A percentile compares a stretch with the other conserved stretches of the same genome.
Conservation (phyloP, 2,797 vertebrate species). For the Dipus sagitta region DNA sequence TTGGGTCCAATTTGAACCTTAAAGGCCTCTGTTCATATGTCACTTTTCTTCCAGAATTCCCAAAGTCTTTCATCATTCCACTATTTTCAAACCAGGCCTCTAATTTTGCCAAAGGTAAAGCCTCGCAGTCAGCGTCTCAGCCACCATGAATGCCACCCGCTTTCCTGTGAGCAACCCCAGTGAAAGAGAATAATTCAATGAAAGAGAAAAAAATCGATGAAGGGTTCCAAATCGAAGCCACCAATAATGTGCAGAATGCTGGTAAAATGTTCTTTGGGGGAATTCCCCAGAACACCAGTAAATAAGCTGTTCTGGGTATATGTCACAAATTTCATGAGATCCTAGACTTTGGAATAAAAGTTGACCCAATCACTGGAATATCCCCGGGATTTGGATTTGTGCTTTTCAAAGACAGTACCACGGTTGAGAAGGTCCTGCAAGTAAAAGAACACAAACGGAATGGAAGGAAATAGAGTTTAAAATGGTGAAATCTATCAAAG, state of each 20-base stretch:
- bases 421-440: conserved; percentile 90
- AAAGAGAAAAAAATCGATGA: not conserved
- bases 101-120: not conserved
- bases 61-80: not conserved
- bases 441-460: conserved; percentile 91
- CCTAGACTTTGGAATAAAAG: conserved; percentile 91
- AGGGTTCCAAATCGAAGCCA: conserved; percentile 20
- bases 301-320: conserved; percentile 89
- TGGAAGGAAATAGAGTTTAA: conserved; percentile 90
- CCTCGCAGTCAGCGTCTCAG: accelerated
- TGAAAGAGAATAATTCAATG: too few species aligned
- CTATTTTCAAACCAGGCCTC: not conserved
- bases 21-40: not conserved
- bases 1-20: not conserved
- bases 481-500: conserved; percentile 89
- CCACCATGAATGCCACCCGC: not conserved
- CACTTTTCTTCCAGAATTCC: not conserved
- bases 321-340: conserved; percentile 91
- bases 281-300: conserved; percentile 90
- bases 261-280: conserved; percentile 92
- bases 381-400: conserved; percentile 91
- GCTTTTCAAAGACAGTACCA: conserved; percentile 90
- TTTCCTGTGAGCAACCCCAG: not conserved
- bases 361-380: conserved; percentile 87
- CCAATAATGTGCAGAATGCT: not conserved